phyloP scores from a whole-genome alignment of 2,888 invertebrate genomes.

The Melieria omissa region DNA sequence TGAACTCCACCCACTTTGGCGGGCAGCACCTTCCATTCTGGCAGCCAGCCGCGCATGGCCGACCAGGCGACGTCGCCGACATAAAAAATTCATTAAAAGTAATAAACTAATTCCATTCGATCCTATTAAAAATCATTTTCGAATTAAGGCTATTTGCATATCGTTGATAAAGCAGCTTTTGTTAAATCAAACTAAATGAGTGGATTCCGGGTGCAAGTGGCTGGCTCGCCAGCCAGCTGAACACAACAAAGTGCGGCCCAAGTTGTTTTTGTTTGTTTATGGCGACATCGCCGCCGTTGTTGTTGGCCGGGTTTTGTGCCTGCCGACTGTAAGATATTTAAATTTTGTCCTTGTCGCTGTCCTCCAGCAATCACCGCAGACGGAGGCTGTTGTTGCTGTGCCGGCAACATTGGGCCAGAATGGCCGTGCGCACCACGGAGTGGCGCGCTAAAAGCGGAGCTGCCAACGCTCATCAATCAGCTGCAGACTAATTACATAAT shows the following conservation, averaged over 20 bases:
- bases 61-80: slow-evolving; percentile 49
- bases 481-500: slow-evolving; percentile 67
- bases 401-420: background rate
- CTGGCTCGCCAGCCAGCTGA: background rate
- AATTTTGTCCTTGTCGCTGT: slow-evolving; percentile 22
- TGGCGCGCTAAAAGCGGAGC: slow-evolving; percentile 33
- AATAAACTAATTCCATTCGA: slow-evolving; percentile 66
- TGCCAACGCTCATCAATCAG: slow-evolving; percentile 65
- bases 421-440: no score
- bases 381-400: background rate
- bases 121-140: slow-evolving; percentile 66
- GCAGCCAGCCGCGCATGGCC: background rate
- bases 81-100: slow-evolving; percentile 66
- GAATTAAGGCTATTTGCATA: slow-evolving; percentile 66
- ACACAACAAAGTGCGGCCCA: background rate
- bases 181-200: slow-evolving; percentile 32
- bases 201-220: slow-evolving; percentile 1
- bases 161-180: slow-evolving; percentile 58
- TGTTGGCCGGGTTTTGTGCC: slow-evolving; percentile 12
- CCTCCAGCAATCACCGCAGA: background rate
- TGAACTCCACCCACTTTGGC: slow-evolving; percentile 16
- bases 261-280: slow-evolving; percentile 39
- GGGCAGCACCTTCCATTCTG: slow-evolving; percentile 5
- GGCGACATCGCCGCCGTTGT: background rate
- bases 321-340: slow-evolving; percentile 34